Conservation (phyloP, 2,888 invertebrate species). For the Drosophila recens region DNA sequence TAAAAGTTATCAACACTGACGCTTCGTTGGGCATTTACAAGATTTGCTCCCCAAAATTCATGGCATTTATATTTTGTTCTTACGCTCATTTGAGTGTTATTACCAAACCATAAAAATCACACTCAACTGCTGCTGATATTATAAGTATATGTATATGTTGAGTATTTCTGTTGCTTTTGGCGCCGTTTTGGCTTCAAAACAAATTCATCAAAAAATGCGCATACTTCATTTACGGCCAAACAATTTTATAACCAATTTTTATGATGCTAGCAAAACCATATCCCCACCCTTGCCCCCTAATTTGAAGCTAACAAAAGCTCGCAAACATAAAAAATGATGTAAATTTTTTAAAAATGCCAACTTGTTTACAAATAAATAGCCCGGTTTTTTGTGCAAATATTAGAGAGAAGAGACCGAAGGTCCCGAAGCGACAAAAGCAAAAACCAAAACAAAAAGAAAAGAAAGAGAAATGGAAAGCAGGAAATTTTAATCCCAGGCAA, state of each 20-base stretch:
- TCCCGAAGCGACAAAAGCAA: constrained; percentile 26
- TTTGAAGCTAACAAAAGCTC: constrained; percentile 27
- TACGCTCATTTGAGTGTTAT: constrained; percentile 42
- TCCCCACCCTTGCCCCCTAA: neutral
- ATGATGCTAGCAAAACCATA: constrained; percentile 42
- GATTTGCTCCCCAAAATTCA: neutral
- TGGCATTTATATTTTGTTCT: constrained; percentile 25
- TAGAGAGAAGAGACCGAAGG: constrained; percentile 21
- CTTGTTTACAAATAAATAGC: constrained; percentile 79
- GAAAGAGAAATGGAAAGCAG: constrained; percentile 43
- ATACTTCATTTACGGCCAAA: constrained; percentile 75
- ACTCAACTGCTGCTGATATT: constrained; percentile 51
- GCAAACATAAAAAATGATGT: constrained; percentile 70
- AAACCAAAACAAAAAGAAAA: constrained; percentile 13
- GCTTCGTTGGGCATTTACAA: constrained; percentile 36
- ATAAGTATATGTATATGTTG: constrained; percentile 8
- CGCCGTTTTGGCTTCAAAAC: constrained; percentile 60
- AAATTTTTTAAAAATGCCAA: constrained; percentile 70
- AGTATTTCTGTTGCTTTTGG: constrained; percentile 34
- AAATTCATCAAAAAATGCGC: constrained; percentile 73
- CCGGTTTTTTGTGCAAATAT: constrained; percentile 57
- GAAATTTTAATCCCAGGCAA: constrained; percentile 73
- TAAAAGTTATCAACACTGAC: constrained; percentile 29
- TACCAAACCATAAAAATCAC: constrained; percentile 59
- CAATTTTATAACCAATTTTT: constrained; percentile 77